Base-by-base conservation (phyloP, 2,113 vertebrate genomes). In the Tenebrosternarchus preto region DNA sequence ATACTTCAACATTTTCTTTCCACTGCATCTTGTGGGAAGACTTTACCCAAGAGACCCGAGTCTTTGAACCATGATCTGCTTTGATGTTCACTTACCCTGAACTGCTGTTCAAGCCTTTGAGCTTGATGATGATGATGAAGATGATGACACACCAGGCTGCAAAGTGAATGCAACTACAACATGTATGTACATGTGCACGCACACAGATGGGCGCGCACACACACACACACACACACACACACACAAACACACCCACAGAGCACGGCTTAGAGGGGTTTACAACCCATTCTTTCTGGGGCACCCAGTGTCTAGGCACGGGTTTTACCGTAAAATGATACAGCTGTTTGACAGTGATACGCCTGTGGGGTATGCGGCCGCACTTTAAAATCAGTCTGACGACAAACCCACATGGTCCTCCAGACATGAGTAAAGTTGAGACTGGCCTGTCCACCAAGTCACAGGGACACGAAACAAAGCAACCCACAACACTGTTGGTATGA, bases 401-500 rank as follows among this genome's bases (percentile, higher is more conserved):
- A 75, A 74, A 70, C 61, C 71, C 70, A 64, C 61, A 84, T 74
- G 74, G 31, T 80, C 79, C 69, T 27, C 68, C 68, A 77, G 60
- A 64, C 60, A n/a, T 56, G 74, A 60, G 57, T 70, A 68, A 43
- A 76, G 27, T 59, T 15, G 22, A 25, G 63, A 82, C n/a, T n/a
- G 43, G 19, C 72, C 53, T 67, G 36, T 29, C 60, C 64, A 66
- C 59, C 77, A 25, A 22, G 6, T 24, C 50, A 25, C 11, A 39
- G 22, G 12, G 4, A 33, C 29, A 57, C 1, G 11, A 60, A 74
- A 73, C 71, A 31, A 78, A 73, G 53, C 5, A 43, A 53, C 25
- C 77, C 66, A 50, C 24, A 63, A 29, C 22, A 36, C 25, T 46
- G 61, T 12, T 27, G 16, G 19, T 25, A 64, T 50, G 50, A 69